Evolutionary conservation across 2,888 invertebrate genomes (phyloP).

Genomic region (Lagria hirta): DNA sequence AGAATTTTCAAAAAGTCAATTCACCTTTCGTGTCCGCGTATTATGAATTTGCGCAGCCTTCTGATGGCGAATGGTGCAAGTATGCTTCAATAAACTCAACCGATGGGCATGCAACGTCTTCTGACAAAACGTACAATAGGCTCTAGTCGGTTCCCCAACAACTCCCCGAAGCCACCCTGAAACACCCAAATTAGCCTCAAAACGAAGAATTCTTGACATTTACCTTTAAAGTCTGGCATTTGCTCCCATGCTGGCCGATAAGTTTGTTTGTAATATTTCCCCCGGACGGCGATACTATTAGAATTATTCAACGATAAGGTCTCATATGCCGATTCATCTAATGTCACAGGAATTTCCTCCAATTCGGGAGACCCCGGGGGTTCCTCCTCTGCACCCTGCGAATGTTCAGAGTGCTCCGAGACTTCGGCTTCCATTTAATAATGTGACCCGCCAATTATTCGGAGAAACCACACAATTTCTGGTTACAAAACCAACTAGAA

Average conservation of each 20-base stretch:
- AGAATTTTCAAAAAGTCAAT: too few species aligned
- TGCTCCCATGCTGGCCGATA: slow-evolving; percentile 62
- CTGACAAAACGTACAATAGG: slow-evolving; percentile 60
- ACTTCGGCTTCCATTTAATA: slow-evolving; percentile 40
- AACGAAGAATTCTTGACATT: background rate
- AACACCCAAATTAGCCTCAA: slow-evolving; percentile 22
- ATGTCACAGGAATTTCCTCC: slow-evolving; percentile 40
- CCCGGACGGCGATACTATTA: slow-evolving; percentile 32
- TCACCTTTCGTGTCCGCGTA: too few species aligned
- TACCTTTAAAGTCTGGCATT: slow-evolving; percentile 63
- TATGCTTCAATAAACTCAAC: slow-evolving; percentile 61
- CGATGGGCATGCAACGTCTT: slow-evolving; percentile 63
- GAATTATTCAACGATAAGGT: slow-evolving; percentile 28
- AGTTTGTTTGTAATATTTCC: slow-evolving; percentile 59
- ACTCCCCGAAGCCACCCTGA: slow-evolving; percentile 61
- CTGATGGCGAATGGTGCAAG: slow-evolving; percentile 62
- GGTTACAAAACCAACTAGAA: slow-evolving; percentile 34
- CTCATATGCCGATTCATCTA: slow-evolving; percentile 37
- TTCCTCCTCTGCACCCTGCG: slow-evolving; percentile 29
- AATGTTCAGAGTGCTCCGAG: slow-evolving; percentile 16
- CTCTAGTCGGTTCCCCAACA: slow-evolving; percentile 58
- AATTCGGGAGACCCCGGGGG: slow-evolving; percentile 28
- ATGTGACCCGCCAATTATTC: slow-evolving; percentile 32
- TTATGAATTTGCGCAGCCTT: slow-evolving; percentile 52
- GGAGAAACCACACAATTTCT: slow-evolving; percentile 17